Base-by-base conservation (phyloP, 2,113 vertebrate genomes). In the Solea senegalensis region DNA sequence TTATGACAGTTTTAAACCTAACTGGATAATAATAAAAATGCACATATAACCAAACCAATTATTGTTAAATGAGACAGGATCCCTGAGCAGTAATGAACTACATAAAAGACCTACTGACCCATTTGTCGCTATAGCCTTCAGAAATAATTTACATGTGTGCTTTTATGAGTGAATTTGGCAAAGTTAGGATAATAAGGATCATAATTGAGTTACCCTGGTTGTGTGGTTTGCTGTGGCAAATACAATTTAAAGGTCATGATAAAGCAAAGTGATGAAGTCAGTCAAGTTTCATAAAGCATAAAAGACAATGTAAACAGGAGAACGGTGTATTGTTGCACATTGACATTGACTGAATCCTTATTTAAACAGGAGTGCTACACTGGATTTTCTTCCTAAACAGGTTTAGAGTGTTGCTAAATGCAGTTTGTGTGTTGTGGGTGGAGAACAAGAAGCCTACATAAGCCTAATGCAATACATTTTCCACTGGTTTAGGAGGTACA, bases 361-460 rank as follows among this genome's bases (percentile, higher is more conserved):
- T 34, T 73, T 59, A 62, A 80, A 73, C 65, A 83, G 41, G 54
- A 12, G 39, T 5, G 40, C 61, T 27, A 39, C 27, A 1, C n/a
- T 65, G 48, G 44, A 7, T 49, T 68, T 57, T 65, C 55, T 61
- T 53, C 56, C 65, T 54, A 5, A 80, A 78, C 68, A 53, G 71
- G 62, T 73, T 84, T 72, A 59, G 40, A 55, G 53, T 14, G 39
- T 8, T 39, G 34, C 40, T 21, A 12, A 41, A 63, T 44, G 63
- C 39, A 21, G 1, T 50, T 8, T 55, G 8, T 46, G 15, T 44
- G 10, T 12, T 49, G 15, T 13, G n/a, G 58, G 39, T 72, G 44
- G 50, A 65, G 46, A 67, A 69, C 13, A 69, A 76, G 3, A 71
- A 63, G 50, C 51, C 61, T 70, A 51, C 45, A 51, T 16, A 55